Evolutionary conservation across 2,113 vertebrate species (phyloP).

Genomic region (Terrapene triunguis): DNA sequence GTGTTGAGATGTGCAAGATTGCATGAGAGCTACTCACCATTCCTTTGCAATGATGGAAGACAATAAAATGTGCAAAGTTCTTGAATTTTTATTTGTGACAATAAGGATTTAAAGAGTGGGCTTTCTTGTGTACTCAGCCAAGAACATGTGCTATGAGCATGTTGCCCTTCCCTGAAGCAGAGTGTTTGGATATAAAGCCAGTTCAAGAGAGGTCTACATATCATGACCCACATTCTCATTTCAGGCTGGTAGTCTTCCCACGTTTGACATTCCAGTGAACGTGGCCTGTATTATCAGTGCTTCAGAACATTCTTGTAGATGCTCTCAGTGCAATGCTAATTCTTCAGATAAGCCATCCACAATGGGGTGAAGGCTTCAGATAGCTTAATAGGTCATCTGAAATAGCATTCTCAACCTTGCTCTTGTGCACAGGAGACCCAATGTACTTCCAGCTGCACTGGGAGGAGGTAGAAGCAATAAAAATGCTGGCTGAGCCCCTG

Average conservation of each 20-base stretch:
- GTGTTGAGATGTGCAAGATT: neutral
- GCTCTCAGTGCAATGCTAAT: neutral
- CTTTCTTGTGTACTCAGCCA: neutral
- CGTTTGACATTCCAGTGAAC: neutral
- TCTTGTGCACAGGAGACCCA: neutral
- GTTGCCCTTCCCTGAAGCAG: neutral
- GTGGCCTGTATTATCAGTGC: neutral
- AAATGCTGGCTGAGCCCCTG: neutral
- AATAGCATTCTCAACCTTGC: neutral
- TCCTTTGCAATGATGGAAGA: neutral
- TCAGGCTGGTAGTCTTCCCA: neutral
- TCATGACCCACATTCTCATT: neutral
- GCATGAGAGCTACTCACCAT: neutral
- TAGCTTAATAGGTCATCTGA: neutral
- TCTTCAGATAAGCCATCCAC: neutral
- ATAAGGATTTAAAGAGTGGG: neutral
- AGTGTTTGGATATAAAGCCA: neutral
- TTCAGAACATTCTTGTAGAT: neutral
- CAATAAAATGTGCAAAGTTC: neutral
- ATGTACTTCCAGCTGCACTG: neutral
- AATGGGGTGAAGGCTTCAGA: neutral
- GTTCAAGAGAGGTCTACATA: neutral
- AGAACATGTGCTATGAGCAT: neutral
- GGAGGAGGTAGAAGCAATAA: neutral
- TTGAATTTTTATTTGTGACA: neutral